These are phyloP conservation scores for Condylostylus longicornis DNA, from an alignment of 1,140 invertebrate genomes.

Conservation along the genomic window DNA sequence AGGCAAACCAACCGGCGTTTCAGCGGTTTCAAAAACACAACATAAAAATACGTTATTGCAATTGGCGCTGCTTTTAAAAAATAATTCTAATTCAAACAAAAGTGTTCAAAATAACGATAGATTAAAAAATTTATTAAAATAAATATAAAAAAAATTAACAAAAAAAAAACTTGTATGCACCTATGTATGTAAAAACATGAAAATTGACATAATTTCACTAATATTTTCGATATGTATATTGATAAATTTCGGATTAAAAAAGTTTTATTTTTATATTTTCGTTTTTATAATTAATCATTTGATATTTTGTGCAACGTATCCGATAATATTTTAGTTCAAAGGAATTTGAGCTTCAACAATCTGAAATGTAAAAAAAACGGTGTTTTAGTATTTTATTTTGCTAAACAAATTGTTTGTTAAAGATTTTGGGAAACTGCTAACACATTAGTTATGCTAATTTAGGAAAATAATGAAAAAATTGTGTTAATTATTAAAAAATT, in stretches of 20 bases:
- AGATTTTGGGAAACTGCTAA: neutral
- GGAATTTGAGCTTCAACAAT: neutral
- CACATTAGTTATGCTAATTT: neutral
- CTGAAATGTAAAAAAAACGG: neutral
- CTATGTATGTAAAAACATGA: too few species aligned
- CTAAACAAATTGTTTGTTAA: neutral
- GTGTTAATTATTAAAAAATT: too few species aligned
- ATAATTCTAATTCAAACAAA: conserved; percentile 11
- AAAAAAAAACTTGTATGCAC: neutral
- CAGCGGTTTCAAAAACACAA: conserved; percentile 7
- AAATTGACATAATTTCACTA: too few species aligned
- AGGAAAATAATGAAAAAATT: neutral
- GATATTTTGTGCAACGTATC: neutral
- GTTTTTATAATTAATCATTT: neutral
- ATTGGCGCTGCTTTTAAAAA: conserved; percentile 1
- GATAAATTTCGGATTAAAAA: too few species aligned
- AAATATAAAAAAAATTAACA: conserved; percentile 3
- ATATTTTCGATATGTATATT: too few species aligned
- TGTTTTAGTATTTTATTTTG: neutral
- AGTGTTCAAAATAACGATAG: conserved; percentile 7
- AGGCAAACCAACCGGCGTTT: conserved; percentile 1
- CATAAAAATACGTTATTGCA: conserved; percentile 11
- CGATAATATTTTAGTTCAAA: neutral
- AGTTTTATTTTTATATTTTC: neutral
- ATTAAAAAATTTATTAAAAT: conserved; percentile 3